A percentile compares a stretch with the other conserved stretches of the same genome.
These are phyloP conservation scores for Percopsis transmontana DNA, from an alignment of 2,113 vertebrate genomes.

Conservation along the genomic window DNA sequence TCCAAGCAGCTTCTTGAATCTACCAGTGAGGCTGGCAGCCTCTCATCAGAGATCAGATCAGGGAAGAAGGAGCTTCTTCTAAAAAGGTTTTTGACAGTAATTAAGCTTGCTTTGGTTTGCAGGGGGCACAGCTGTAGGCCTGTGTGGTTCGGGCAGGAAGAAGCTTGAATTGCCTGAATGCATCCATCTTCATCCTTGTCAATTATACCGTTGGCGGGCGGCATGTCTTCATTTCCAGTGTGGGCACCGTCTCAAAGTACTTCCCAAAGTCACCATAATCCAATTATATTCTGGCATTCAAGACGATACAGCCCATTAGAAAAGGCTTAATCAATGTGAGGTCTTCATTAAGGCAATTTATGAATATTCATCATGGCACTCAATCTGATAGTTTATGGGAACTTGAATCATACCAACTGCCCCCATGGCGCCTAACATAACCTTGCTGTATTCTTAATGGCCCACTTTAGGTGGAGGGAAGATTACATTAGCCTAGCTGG, in stretches of 20 bases:
- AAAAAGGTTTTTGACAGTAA: too few species aligned
- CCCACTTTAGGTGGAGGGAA: constrained; percentile 35
- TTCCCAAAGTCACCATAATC: constrained; percentile 76
- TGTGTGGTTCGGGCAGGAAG: constrained; percentile 46
- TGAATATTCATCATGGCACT: constrained; percentile 71
- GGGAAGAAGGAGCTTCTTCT: too few species aligned
- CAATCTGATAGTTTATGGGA: constrained; percentile 50
- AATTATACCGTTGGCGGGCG: constrained; percentile 64
- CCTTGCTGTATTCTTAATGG: constrained; percentile 48
- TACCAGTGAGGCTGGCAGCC: too few species aligned
- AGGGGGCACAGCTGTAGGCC: constrained; percentile 33
- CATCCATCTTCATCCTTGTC: constrained; percentile 75
- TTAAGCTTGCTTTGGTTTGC: too few species aligned
- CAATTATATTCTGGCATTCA: constrained; percentile 66
- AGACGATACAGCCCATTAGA: constrained; percentile 66
- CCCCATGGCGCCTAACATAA: constrained; percentile 53
- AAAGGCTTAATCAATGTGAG: constrained; percentile 70
- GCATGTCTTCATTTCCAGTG: constrained; percentile 68
- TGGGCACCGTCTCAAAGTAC: constrained; percentile 69
- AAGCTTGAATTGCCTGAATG: constrained; percentile 44
- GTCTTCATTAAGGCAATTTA: constrained; percentile 70
- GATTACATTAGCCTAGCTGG: constrained; percentile 32
- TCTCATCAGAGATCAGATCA: too few species aligned
- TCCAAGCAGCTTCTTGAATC: too few species aligned
- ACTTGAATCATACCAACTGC: constrained; percentile 40